Base-by-base conservation (phyloP, 2,888 invertebrate species). In the Meghimatium bilineatum region DNA sequence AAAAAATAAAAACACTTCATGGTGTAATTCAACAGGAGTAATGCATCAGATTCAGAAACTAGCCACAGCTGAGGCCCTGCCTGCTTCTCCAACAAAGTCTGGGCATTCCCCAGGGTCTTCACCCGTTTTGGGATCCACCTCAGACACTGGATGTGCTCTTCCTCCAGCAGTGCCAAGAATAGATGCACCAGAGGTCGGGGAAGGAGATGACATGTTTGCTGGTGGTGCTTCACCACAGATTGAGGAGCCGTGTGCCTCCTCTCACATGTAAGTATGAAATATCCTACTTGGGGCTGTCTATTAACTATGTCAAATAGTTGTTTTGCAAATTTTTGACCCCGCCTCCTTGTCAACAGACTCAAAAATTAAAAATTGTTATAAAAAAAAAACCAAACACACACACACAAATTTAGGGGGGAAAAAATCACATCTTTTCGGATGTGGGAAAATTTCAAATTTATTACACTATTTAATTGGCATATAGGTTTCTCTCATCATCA, bases 1-100 rank as follows among this genome's bases (percentile, higher is more conserved):
- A n/a, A n/a, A n/a, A n/a, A n/a, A n/a, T 5, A 44, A 44, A 44
- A 44, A 44, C 12, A 44, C 12, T 44, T 44, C 5, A 44, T 44
- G 44, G 12, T 44, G 44, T 44, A 14, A 32, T 34, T 63, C 26
- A 87, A 14, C 85, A 92, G 95, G 95, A 77, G 98, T 98, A n/a
- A 95, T 98, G 94, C 97, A 98, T 94, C 98, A 98, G 94, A 95
- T 96, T 83, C 94, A 95, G 91, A 95, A 96, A 90, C 94, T 97
- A 86, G 93, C 93, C 69, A 96, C 96, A 94, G 96, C 96, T 20
- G 95, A 96, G 90, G 94, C 95, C 86, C 86, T 88, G 88, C 52
- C 86, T 82, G 26, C 85, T 84, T 79, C 89, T 83, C 75, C 87
- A 71, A 84, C 87, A 87, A 82, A 85, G 82, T 76, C 87, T 85